Evolutionary conservation across 1,140 invertebrate species (phyloP), one percentile per base, ranked within the genome.

Genomic region (Ceratina calcarata): DNA sequence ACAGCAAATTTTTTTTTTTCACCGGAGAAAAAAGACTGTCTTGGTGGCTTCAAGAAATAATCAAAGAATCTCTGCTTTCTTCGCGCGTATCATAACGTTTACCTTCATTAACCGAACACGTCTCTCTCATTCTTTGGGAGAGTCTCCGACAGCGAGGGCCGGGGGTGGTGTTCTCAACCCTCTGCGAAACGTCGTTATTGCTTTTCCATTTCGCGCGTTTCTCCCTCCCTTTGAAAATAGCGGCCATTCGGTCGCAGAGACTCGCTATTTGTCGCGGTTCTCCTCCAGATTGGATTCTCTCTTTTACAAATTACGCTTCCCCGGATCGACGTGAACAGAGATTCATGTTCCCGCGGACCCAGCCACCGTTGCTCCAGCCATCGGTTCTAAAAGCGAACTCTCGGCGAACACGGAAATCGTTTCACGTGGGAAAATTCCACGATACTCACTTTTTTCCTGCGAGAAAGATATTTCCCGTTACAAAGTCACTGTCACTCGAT

Each of bases 191-290:
- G 37, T 27, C 57, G 37, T 61, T 72, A 72, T 72, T 72, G 70
- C 70, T 61, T 72, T 61, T 49, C 70, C 57, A 72, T 72, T 61
- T 61, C 57, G 70, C 57, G 57, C 20, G 24, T 70, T 68, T 7
- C 57, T 24, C 12, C 22, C 12, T 16, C 37, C 12, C 70, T 72
- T 61, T 72, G 16, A 27, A 49, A 72, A 72, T 72, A 72, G 57
- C 70, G 57, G 57, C 70, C 32, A 45, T 72, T 72, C 70, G 70
- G 22, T 49, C 70, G 16, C 57, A 45, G 57, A 16, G 37, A 24
- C 70, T 72, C 57, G 70, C 70, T 72, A 61, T 61, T 72, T 72
- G 70, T 72, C 70, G 70, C 70, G 70, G 70, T 72, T 72, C 57
- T 72, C 70, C 22, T 72, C 70, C 57, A 72, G 70, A 72, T 72